Base-by-base conservation (phyloP, 2,888 invertebrate species). In the Trimorus sp. region DNA sequence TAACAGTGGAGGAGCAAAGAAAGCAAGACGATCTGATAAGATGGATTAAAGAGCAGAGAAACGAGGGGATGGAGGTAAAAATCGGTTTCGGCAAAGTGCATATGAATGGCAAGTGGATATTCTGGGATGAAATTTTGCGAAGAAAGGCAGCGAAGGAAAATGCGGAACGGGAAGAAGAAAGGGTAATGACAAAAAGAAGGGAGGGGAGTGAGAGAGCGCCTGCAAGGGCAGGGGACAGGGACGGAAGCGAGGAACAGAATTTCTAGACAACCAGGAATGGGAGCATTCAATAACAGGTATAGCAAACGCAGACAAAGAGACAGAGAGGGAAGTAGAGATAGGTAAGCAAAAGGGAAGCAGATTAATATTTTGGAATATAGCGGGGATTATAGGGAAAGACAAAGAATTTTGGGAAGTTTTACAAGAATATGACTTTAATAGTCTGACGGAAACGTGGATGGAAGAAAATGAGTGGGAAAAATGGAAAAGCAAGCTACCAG, bases 361-460 rank as follows among this genome's bases (percentile, higher is more conserved):
- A 83, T 26, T 26, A 4, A 26, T 26, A 26, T 26, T 84, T 51
- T 84, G 78, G 79, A 86, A 83, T 26, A 68, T 82, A 16, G 85
- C 84, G 11, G 84, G 83, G 2, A 0, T 84, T 37, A 37, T 16
- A 15, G 78, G 26, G 26, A 76, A 86, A 36, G 82, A 83, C n/a
- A 70, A 38, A 38, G 83, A 85, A 3, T 82, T 84, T 16, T 84
- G 83, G 77, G 48, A 77, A 1, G 69, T 42, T 37, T 8, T 86
- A 12, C 70, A 60, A 9, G 51, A 58, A 5, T 82, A 51, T 45
- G 83, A 85, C 5, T 84, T 77, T 1, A 49, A 84, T 14, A 66
- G 71, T 9, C 9, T 85, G 53, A 49, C 49, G 7, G 83, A 84
- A 49, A 85, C 84, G 8, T 84, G 85, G 85, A 5, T 83, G n/a